Evolutionary conservation across 2,888 invertebrate species (phyloP).

Genomic region (Heliconius sara): DNA sequence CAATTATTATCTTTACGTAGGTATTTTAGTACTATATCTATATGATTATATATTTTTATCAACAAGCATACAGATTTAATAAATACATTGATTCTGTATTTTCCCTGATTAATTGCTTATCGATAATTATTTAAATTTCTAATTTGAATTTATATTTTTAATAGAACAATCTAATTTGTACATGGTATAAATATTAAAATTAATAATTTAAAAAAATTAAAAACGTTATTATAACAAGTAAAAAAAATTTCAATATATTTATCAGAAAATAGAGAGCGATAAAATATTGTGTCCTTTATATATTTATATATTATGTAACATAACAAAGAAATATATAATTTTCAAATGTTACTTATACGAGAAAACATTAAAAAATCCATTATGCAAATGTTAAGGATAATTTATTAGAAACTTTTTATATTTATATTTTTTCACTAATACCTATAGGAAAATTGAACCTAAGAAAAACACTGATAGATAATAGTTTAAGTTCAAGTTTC

Average conservation of each 20-base stretch:
- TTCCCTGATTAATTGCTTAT: not conserved
- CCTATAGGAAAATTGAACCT: not conserved
- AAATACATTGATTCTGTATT: not conserved
- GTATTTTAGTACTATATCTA: not conserved
- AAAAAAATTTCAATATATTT: not conserved
- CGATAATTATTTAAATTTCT: not conserved
- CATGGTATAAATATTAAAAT: no score
- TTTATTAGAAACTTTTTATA: not conserved
- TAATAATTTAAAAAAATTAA: not conserved
- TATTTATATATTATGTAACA: no score
- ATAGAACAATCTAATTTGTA: not conserved
- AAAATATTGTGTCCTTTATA: not conserved
- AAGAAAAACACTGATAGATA: not conserved
- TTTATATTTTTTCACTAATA: not conserved
- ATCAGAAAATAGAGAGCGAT: not conserved
- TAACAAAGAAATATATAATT: no score
- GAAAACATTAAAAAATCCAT: not conserved
- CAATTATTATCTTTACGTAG: not conserved
- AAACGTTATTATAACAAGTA: not conserved
- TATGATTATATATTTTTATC: slow-evolving; percentile 2
- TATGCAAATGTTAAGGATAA: not conserved
- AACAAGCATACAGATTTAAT: not conserved
- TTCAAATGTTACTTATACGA: not conserved
- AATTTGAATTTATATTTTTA: not conserved
- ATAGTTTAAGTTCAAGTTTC: not conserved